Evolutionary conservation across 2,888 invertebrate species (phyloP).

Genomic region (Lissocephala sabroskyi): DNA sequence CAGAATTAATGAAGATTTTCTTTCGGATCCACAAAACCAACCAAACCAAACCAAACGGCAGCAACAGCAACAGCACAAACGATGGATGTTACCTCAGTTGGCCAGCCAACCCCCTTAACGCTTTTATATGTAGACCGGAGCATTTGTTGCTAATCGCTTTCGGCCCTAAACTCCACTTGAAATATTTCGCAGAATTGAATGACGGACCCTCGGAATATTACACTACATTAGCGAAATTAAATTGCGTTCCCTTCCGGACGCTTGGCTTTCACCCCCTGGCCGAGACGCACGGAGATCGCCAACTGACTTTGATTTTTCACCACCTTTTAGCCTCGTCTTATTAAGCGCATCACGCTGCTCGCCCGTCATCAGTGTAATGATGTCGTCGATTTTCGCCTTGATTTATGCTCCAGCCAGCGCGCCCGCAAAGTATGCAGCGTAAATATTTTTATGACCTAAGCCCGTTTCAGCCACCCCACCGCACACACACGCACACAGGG

Average conservation of each 20-base stretch:
- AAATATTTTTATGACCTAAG: conserved; percentile 54
- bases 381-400: conserved; percentile 33
- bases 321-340: conserved; percentile 45
- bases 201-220: conserved; percentile 37
- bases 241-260: conserved; percentile 42
- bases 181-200: conserved; percentile 3
- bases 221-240: conserved; percentile 70
- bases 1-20: conserved; percentile 73
- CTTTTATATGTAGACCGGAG: too few relatives aligned
- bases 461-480: neutral
- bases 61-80: too few relatives aligned
- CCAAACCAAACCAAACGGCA: conserved; percentile 21
- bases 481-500: neutral
- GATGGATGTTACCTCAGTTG: neutral
- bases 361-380: conserved; percentile 42
- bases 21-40: conserved; percentile 25
- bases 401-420: conserved; percentile 56
- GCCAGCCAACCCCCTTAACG: neutral
- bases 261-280: neutral
- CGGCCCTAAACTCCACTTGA: conserved; percentile 22
- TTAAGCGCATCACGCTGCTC: too few relatives aligned
- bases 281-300: neutral
- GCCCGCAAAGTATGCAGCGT: conserved; percentile 62
- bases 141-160: conserved; percentile 57
- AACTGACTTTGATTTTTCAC: conserved; percentile 20